Evolutionary conservation across 2,113 vertebrate genomes (phyloP).

Genomic region (Zosterops lateralis): DNA sequence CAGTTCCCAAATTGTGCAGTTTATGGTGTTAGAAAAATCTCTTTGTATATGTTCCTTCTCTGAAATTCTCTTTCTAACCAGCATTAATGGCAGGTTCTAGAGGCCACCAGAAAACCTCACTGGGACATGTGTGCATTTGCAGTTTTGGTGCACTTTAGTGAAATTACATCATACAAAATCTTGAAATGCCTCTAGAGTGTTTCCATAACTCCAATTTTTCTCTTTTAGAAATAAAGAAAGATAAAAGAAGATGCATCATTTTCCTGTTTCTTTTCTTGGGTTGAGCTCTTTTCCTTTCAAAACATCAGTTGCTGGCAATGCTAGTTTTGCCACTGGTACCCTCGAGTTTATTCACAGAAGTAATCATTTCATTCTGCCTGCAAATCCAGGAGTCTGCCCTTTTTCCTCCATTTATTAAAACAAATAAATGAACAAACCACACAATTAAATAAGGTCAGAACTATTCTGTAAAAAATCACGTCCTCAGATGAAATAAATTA

Average conservation of each 20-base stretch:
- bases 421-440: background rate
- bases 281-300: background rate
- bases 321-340: background rate
- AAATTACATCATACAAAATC: background rate
- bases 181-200: background rate
- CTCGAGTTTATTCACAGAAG: background rate
- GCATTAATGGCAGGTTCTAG: background rate
- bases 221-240: background rate
- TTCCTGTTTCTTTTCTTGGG: background rate
- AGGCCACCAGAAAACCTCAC: background rate
- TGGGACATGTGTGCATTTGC: accelerated
- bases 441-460: conserved; percentile 9
- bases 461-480: conserved; percentile 4
- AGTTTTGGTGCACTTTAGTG: background rate
- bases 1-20: background rate
- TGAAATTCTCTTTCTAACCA: background rate
- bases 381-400: background rate
- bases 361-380: background rate
- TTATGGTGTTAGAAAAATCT: background rate
- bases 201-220: background rate
- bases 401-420: background rate
- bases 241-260: background rate
- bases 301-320: background rate
- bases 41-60: accelerated
- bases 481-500: conserved; percentile 24